Evolutionary conservation across 2,888 invertebrate genomes (phyloP).

Genomic region (Eristalis intricaria): DNA sequence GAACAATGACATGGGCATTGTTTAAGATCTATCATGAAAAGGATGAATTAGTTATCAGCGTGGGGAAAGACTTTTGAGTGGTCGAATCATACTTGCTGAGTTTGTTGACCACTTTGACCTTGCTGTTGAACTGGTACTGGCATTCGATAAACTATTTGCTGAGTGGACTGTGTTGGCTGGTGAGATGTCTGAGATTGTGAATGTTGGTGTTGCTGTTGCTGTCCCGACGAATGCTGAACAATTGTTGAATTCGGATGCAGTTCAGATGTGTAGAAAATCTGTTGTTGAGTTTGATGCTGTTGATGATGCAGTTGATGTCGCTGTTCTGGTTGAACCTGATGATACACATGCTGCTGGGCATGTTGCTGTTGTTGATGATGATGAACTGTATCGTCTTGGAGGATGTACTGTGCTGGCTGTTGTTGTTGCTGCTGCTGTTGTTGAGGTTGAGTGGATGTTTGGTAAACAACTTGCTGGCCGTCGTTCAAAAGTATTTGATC

Average conservation of each 20-base stretch:
- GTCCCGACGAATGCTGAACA: slow-evolving; percentile 73
- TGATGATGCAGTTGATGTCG: slow-evolving; percentile 72
- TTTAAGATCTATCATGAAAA: slow-evolving; percentile 74
- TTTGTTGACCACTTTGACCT: slow-evolving; percentile 61
- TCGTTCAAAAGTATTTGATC: slow-evolving; percentile 82
- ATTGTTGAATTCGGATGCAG: slow-evolving; percentile 75
- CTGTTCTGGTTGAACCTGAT: slow-evolving; percentile 76
- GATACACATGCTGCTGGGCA: slow-evolving; percentile 75
- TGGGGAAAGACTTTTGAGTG: slow-evolving; percentile 28
- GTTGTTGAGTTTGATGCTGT: slow-evolving; percentile 73
- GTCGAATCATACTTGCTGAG: slow-evolving; percentile 68
- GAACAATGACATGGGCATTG: slow-evolving; percentile 78
- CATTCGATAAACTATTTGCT: slow-evolving; percentile 73
- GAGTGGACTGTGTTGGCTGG: slow-evolving; percentile 59
- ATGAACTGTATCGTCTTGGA: slow-evolving; percentile 75
- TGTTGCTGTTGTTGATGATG: slow-evolving; percentile 76
- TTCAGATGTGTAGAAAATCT: slow-evolving; percentile 63
- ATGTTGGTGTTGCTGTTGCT: slow-evolving; percentile 75
- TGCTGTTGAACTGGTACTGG: slow-evolving; percentile 67
- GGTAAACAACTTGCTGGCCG: slow-evolving; percentile 81
- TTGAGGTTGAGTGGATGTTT: slow-evolving; percentile 75
- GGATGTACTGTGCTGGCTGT: slow-evolving; percentile 72
- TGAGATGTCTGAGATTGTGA: slow-evolving; percentile 75
- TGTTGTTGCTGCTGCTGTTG: slow-evolving; percentile 76
- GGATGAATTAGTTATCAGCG: not conserved